Evolutionary conservation across 2,888 invertebrate genomes (phyloP), one percentile per base, ranked within the genome.

Genomic region (Nipponacmea schrenckii): DNA sequence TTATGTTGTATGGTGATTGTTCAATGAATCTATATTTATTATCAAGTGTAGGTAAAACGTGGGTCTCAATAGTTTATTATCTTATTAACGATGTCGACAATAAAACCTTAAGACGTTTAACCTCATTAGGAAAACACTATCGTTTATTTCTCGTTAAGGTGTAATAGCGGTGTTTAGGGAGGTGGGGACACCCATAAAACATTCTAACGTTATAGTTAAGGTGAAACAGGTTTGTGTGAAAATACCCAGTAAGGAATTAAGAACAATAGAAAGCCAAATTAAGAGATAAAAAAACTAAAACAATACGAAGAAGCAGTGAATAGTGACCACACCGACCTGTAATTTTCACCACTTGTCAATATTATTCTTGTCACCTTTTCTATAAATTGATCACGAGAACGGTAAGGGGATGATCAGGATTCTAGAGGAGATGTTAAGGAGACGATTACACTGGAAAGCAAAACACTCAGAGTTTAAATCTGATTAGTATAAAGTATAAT

Each of bases 141-240:
- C 56, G 56, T 56, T 56, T 56, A 56, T 24, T 24, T 56, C 56
- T 56, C 56, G 24, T 56, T 56, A 56, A 56, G 56, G 56, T 56
- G 20, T 24, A 56, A 56, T 56, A 24, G 56, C 20, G 56, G 24
- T 56, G 20, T 56, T 24, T 56, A 10, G 24, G 56, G 56, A 24
- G 24, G 56, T 20, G 24, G 56, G 24, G 14, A 24, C 20, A 24
- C 20, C 56, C 24, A 56, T 56, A 56, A 56, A 56, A 20, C 15
- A 20, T 56, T 10, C 20, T 20, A 56, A 24, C 20, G 56, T 56
- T 20, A 56, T 56, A 56, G 8, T 56, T 56, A 56, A 8, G 56
- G 56, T 24, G 14, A 1, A 56, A 56, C 56, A 56, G 10, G 20
- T 56, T 24, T 56, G 56, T 56, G 56, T 56, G 56, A 56, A 56